phyloP scores from a whole-genome alignment of 1,140 invertebrate species.

The Acromyrmex heyeri region DNA sequence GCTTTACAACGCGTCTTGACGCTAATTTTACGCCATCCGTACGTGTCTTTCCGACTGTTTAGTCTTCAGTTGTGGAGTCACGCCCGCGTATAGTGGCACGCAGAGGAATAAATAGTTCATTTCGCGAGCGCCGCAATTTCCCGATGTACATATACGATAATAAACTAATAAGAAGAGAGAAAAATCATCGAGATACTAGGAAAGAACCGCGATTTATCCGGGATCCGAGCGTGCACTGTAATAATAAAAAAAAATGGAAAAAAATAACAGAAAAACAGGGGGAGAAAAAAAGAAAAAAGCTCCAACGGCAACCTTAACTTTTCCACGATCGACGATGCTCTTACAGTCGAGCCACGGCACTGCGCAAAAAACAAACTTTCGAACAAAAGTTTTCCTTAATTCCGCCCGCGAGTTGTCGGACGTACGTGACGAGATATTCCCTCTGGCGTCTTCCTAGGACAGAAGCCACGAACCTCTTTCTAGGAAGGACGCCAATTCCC shows the following conservation, averaged over 20 bases:
- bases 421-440: slow-evolving; percentile 76
- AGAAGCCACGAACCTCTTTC: slow-evolving; percentile 61
- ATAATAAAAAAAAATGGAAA: slow-evolving; percentile 48
- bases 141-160: slow-evolving; percentile 6
- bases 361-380: slow-evolving; percentile 69
- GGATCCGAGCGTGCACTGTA: slow-evolving; percentile 12
- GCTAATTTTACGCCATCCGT: slow-evolving; percentile 15
- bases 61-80: slow-evolving; percentile 30
- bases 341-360: slow-evolving; percentile 42
- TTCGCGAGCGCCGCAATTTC: slow-evolving; percentile 42
- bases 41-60: slow-evolving; percentile 42
- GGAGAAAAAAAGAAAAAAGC: not conserved
- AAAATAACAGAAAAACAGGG: slow-evolving; percentile 10
- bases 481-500: slow-evolving; percentile 70
- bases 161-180: slow-evolving; percentile 15
- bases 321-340: slow-evolving; percentile 63
- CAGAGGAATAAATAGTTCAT: slow-evolving; percentile 37
- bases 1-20: slow-evolving; percentile 1
- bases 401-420: slow-evolving; percentile 65
- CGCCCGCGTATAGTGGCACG: slow-evolving; percentile 7
- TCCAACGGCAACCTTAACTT: slow-evolving; percentile 61
- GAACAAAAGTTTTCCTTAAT: slow-evolving; percentile 72
- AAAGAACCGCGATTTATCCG: slow-evolving; percentile 32
- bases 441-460: slow-evolving; percentile 69
- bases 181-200: slow-evolving; percentile 28